Conservation (phyloP, 2,888 invertebrate species). For the Trilocha varians region DNA sequence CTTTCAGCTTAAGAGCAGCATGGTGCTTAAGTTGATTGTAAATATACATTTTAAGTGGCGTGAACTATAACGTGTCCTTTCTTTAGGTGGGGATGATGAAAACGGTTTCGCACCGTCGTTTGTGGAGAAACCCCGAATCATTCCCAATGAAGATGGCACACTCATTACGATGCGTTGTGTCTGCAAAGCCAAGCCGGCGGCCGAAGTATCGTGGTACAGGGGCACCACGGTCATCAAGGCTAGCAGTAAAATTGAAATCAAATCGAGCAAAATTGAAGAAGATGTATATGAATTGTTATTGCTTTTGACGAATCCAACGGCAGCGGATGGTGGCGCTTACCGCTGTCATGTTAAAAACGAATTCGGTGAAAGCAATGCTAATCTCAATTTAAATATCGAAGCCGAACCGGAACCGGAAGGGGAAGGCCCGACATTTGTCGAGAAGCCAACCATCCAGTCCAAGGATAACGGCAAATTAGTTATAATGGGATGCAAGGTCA, state of each 20-base stretch:
- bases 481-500: conserved; percentile 66
- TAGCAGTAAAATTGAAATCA: conserved; percentile 88
- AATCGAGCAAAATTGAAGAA: conserved; percentile 82
- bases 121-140: conserved; percentile 98
- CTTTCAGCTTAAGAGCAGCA: conserved; percentile 61
- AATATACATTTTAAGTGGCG: not conserved
- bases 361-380: conserved; percentile 97
- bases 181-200: conserved; percentile 95
- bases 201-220: conserved; percentile 95
- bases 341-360: conserved; percentile 96
- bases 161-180: conserved; percentile 98
- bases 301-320: conserved; percentile 65
- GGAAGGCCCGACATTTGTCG: conserved; percentile 94
- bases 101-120: conserved; percentile 97
- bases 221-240: conserved; percentile 89
- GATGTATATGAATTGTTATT: conserved; percentile 90
- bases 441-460: conserved; percentile 90
- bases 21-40: conserved; percentile 24
- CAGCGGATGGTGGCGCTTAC: conserved; percentile 72
- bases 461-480: conserved; percentile 73
- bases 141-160: conserved; percentile 97
- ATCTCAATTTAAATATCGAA: conserved; percentile 96
- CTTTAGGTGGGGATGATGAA: conserved; percentile 90
- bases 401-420: conserved; percentile 95
- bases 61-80: conserved; percentile 13